Base-by-base conservation (phyloP, 2,888 invertebrate species). In the Sipha maydis region DNA sequence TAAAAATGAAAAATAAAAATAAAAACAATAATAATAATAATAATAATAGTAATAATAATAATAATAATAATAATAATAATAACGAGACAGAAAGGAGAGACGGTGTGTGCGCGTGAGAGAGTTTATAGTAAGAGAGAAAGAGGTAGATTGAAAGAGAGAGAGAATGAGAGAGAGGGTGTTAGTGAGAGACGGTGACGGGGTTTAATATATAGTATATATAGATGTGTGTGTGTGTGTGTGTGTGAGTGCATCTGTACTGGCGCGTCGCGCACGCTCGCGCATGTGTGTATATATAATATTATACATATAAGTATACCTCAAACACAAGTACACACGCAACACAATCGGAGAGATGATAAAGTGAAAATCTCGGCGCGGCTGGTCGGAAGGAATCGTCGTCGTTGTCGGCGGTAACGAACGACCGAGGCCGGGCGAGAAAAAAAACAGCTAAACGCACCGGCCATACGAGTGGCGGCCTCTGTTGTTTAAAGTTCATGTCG, bases 281-380 rank as follows among this genome's bases (percentile, higher is more conserved):
- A n/a, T n/a, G n/a, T n/a, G n/a, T n/a, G n/a, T n/a, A n/a, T n/a
- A n/a, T n/a, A n/a, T n/a, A n/a, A 17, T 34, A 17, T 73, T 75
- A 38, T 38, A 38, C 25, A 38, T 75, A 38, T 75, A 38, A 0
- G 9, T 8, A 19, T 73, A 19, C 28, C 17, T 34, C 34, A 3
- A 19, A 38, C 75, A 17, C 28, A 28, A n/a, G 17, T 1, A 38
- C 75, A 31, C 31, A 21, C 34, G 34, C 38, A 38, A 38, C 80
- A 71, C 41, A 69, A 71, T 71, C 71, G 82, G 28, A 83, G 48
- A 71, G 82, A 82, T 83, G 82, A 83, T 83, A 83, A 80, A 83
- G 82, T 71, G 82, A 82, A 82, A 82, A 82, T 82, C 41, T 82
- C 82, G 48, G 21, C 41, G 69, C 28, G 28, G 69, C 19, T n/a